These are phyloP conservation scores for Crypturellus tataupa DNA, from an alignment of 2,797 vertebrate species.

Conservation along the genomic window DNA sequence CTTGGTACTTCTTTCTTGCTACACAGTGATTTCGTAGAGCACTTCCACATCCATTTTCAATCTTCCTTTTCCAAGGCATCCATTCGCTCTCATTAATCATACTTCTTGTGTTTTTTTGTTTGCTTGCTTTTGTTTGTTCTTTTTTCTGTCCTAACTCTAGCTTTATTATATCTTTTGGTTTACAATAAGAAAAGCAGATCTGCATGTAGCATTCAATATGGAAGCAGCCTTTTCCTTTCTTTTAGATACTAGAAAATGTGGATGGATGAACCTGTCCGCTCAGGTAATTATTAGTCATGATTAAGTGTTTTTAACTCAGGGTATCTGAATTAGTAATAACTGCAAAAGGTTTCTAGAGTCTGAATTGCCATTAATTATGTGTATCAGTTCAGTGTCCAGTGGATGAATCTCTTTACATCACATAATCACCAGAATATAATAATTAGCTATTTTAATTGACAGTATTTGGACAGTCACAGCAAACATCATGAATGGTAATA, in stretches of 20 bases:
- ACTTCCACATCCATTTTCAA: neutral
- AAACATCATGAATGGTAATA: neutral
- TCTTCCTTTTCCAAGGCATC: neutral
- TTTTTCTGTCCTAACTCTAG: neutral
- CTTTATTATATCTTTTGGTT: neutral
- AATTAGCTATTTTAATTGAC: neutral
- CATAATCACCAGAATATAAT: neutral
- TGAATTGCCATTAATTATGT: neutral
- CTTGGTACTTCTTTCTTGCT: neutral
- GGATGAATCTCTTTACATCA: neutral
- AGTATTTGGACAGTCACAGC: no score
- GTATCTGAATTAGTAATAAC: neutral
- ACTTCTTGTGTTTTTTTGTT: neutral
- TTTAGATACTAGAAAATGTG: neutral
- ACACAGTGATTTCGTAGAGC: neutral
- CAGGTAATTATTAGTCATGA: neutral
- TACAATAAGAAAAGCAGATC: neutral
- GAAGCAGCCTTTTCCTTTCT: neutral
- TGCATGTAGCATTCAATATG: neutral
- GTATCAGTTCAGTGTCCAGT: neutral
- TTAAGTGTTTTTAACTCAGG: neutral
- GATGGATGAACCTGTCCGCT: neutral
- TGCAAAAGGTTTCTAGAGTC: neutral
- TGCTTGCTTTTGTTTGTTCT: neutral
- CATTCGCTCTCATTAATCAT: neutral